phyloP scores from a whole-genome alignment of 1,140 invertebrate genomes.

The Drosophila virilis region DNA sequence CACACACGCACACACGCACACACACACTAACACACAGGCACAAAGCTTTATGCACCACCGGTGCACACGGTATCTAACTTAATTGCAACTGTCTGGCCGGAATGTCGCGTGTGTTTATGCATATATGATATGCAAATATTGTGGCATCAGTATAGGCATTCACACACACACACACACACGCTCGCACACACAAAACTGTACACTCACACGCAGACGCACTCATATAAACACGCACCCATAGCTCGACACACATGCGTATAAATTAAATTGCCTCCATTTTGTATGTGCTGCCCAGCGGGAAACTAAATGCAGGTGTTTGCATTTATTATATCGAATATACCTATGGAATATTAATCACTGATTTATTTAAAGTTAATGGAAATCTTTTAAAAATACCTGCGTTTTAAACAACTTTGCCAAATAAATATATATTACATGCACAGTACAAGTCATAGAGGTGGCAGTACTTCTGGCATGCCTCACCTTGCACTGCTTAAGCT shows the following conservation, averaged over 20 bases:
- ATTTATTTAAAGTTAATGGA: too few species aligned
- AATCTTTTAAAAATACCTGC: too few species aligned
- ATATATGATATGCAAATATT: constrained; percentile 83
- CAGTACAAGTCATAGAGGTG: neutral
- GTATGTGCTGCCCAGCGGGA: constrained; percentile 14
- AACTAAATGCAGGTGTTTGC: neutral
- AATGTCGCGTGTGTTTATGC: constrained; percentile 76
- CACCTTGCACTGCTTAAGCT: too few species aligned
- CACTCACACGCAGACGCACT: constrained; percentile 14
- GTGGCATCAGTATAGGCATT: constrained; percentile 66
- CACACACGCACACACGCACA: constrained; percentile 20
- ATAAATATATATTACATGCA: too few species aligned
- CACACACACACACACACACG: constrained; percentile 32
- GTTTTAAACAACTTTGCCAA: too few species aligned
- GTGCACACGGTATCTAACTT: constrained; percentile 51
- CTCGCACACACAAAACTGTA: constrained; percentile 1
- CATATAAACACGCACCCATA: neutral
- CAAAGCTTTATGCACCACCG: neutral
- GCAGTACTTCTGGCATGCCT: neutral
- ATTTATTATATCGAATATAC: too few species aligned
- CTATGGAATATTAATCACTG: too few species aligned
- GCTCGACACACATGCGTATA: neutral
- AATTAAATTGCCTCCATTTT: constrained; percentile 35
- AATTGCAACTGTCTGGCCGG: constrained; percentile 71
- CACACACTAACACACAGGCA: constrained; percentile 16